A percentile compares a stretch with the other conserved stretches of the same genome.
Conservation (phyloP, 2,113 vertebrate genomes). For the Lepus timidus region DNA sequence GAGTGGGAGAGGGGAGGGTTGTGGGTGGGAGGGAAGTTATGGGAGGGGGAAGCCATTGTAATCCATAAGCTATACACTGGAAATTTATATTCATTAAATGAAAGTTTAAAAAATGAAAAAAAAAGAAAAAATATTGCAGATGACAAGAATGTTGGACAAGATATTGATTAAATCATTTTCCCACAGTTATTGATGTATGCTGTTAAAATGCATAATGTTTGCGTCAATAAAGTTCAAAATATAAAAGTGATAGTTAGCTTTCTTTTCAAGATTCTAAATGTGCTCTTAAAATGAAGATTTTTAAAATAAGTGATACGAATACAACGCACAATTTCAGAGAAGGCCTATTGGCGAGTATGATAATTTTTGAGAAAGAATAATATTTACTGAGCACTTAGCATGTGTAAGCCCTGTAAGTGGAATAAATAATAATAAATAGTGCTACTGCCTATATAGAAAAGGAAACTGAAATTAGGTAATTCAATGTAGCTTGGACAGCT, state of each 20-base stretch:
- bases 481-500: not conserved
- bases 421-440: not conserved
- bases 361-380: not conserved
- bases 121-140: not conserved
- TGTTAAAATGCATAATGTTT: slow-evolving; percentile 56
- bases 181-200: not conserved
- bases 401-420: not conserved
- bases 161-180: slow-evolving; percentile 48
- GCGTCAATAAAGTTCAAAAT: not conserved
- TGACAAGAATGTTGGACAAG: not conserved
- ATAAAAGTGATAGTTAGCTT: slow-evolving; percentile 5
- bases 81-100: too few species aligned
- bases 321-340: not conserved
- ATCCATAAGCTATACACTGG: too few species aligned
- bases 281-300: slow-evolving; percentile 37
- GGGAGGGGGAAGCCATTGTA: too few species aligned
- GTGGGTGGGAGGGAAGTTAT: too few species aligned
- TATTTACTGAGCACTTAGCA: not conserved
- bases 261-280: slow-evolving; percentile 26
- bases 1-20: too few species aligned
- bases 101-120: too few species aligned
- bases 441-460: not conserved
- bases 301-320: slow-evolving; percentile 40
- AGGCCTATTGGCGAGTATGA: not conserved
- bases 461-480: not conserved